Base-by-base conservation (phyloP, 2,888 invertebrate genomes). In the Melanostoma mellinum region DNA sequence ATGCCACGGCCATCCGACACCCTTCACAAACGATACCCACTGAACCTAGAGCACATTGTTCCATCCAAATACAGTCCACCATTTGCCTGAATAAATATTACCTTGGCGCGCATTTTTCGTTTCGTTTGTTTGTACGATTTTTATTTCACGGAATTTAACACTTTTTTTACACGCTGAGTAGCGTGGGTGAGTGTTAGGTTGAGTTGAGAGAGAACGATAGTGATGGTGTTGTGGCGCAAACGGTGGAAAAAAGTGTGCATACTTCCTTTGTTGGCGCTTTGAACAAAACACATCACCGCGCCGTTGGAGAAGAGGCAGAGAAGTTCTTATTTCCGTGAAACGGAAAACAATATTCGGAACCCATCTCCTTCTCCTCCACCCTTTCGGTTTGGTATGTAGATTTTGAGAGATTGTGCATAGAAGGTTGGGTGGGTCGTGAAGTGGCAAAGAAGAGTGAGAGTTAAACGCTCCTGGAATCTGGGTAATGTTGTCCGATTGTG, bases 221-320 rank as follows among this genome's bases (percentile, higher is more conserved):
- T 10, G 44, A 2, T 50, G n/a, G 63, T n/a, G 44, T 35, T 48
- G 48, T 46, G 40, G 10, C 9, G 10, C 50, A 35, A 61, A 6
- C 9, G 46, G 60, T 10, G 6, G 38, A 58, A 76, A 72, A 72
- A 63, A 65, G 76, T 82, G 65, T 68, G 56, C 67, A 72, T 56
- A 73, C 72, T 72, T 82, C 77, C 77, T 82, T 82, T 82, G 81
- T 82, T 82, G 72, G 52, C 52, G 68, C 72, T 61, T 73, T 50
- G 6, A 44, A 53, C 68, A 73, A 73, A 56, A 38, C 48, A 50
- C 33, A 74, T 79, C 48, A 52, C 20, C 20, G 20, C 68, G 52
- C 36, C 61, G 46, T 40, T 68, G 48, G 68, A 77, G 55, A 68
- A 55, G 74, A 38, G 56, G 60, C 76, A 58, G 42, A 58, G 78